Evolutionary conservation across 2,113 vertebrate species (phyloP).

Genomic region (Pao palembangensis): DNA sequence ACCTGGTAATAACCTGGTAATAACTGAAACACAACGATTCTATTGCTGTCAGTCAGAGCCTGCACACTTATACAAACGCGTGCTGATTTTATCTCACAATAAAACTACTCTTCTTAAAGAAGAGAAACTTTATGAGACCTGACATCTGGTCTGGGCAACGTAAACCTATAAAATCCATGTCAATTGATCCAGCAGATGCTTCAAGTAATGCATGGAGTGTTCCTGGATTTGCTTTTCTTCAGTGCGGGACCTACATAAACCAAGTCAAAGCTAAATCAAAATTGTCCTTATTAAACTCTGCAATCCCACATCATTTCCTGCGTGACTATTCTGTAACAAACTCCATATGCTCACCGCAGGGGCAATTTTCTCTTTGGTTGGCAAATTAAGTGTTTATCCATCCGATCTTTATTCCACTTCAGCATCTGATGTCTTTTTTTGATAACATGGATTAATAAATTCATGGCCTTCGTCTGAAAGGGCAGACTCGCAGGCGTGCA

Average conservation of each 20-base stretch:
- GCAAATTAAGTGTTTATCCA: conserved; percentile 31
- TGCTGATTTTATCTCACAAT: conserved; percentile 1
- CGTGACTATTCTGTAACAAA: conserved; percentile 23
- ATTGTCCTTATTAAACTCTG: conserved; percentile 15
- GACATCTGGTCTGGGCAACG: background rate
- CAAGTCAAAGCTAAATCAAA: conserved; percentile 20
- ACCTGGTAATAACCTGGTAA: too few relatives aligned
- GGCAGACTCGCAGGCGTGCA: conserved; percentile 9
- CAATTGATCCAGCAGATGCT: conserved; percentile 9
- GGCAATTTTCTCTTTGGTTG: conserved; percentile 24
- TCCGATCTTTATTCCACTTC: conserved; percentile 51
- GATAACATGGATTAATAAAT: conserved; percentile 23
- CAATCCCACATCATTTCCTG: conserved; percentile 23
- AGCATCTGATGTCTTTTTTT: conserved; percentile 19
- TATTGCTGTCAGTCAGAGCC: background rate
- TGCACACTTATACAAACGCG: background rate
- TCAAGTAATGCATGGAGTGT: conserved; percentile 7
- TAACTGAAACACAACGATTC: background rate
- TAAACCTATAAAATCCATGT: conserved; percentile 3
- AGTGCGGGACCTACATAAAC: conserved; percentile 5
- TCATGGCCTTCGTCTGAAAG: conserved; percentile 6
- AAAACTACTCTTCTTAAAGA: background rate
- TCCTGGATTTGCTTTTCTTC: conserved; percentile 9
- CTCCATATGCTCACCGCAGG: conserved; percentile 28
- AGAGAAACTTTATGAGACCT: background rate